Evolutionary conservation across 2,888 invertebrate genomes (phyloP).

Genomic region (Phania funesta): DNA sequence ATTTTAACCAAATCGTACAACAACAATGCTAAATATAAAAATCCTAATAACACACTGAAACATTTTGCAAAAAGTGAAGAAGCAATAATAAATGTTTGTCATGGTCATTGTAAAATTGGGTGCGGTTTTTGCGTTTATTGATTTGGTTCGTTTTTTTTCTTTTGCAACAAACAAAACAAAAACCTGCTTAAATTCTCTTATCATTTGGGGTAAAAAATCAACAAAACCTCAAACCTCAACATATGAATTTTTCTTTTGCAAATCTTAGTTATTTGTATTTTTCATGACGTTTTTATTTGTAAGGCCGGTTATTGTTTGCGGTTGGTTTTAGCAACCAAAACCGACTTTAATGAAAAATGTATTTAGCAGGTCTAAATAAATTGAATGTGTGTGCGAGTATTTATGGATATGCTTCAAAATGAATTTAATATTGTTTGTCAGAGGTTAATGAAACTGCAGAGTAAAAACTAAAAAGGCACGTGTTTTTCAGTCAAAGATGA

Average conservation of each 20-base stretch:
- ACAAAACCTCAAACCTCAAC: conserved; percentile 27
- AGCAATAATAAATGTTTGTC: conserved; percentile 41
- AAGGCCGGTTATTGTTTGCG: conserved; percentile 8
- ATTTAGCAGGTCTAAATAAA: background rate
- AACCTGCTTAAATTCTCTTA: conserved; percentile 9
- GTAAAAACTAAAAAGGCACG: too few species aligned
- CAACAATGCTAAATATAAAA: background rate
- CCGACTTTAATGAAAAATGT: conserved; percentile 1
- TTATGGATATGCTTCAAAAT: background rate
- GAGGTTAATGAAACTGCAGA: background rate
- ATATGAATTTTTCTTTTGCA: conserved; percentile 1
- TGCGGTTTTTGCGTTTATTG: conserved; percentile 59
- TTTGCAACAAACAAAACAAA: conserved; percentile 10
- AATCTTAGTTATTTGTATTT: background rate
- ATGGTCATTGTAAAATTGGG: conserved; percentile 51
- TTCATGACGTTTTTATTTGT: conserved; percentile 5
- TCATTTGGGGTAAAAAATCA: background rate
- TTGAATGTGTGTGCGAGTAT: too few species aligned
- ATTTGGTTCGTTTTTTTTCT: too few species aligned
- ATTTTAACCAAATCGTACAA: background rate
- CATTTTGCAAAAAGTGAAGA: conserved; percentile 5
- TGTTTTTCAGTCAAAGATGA: too few species aligned
- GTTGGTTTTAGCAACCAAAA: background rate
- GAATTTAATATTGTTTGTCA: background rate
- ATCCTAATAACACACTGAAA: conserved; percentile 30